phyloP scores from a whole-genome alignment of 1,140 invertebrate genomes.

The Neodiprion lecontei region DNA sequence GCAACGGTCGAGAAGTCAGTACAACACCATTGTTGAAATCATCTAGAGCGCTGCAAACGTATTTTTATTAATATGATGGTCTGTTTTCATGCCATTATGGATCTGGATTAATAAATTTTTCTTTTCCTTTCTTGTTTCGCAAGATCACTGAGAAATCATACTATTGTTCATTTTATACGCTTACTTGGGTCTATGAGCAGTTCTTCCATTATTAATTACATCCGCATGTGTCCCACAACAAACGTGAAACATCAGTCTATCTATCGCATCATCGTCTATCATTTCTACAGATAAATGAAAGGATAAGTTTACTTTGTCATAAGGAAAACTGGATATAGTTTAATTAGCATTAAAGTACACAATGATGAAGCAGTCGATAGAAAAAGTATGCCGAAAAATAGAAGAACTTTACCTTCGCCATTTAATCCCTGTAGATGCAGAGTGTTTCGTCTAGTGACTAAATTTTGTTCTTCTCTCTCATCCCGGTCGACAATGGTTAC shows the following conservation, averaged over 20 bases:
- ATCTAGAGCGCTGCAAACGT: constrained; percentile 78
- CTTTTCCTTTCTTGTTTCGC: no score
- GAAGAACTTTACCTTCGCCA: constrained; percentile 34
- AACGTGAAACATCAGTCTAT: constrained; percentile 85
- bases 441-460: constrained; percentile 74
- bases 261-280: constrained; percentile 61
- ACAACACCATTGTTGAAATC: constrained; percentile 98
- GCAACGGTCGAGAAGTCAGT: constrained; percentile 83
- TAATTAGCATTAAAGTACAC: no score
- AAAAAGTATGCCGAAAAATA: no score
- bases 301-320: background rate
- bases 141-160: no score
- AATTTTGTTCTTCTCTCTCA: constrained; percentile 79
- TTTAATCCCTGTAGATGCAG: constrained; percentile 60
- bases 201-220: constrained; percentile 89
- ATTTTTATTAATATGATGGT: no score
- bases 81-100: no score
- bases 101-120: no score
- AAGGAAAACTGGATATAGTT: background rate
- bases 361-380: no score
- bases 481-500: constrained; percentile 84
- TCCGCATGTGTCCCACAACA: constrained; percentile 90
- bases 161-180: constrained; percentile 31
- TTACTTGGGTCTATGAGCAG: constrained; percentile 91
- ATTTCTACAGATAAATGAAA: constrained; percentile 39